phyloP scores from a whole-genome alignment of 2,113 vertebrate species.

The Panthera tigris region DNA sequence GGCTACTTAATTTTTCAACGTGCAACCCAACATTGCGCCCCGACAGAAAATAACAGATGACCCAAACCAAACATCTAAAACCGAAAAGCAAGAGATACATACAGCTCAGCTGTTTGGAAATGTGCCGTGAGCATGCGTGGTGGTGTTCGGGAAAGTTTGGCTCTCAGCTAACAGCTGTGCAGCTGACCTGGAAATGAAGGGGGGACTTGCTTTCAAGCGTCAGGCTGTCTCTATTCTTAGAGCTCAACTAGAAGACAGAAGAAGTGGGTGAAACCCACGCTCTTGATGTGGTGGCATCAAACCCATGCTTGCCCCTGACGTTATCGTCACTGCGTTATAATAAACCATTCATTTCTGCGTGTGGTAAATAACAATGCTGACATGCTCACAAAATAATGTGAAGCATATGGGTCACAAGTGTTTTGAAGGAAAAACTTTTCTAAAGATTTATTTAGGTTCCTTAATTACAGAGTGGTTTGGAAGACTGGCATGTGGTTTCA shows the following conservation, averaged over 20 bases:
- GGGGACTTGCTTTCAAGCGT: background rate
- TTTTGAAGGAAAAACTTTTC: constrained; percentile 75
- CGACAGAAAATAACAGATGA: constrained; percentile 47
- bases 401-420: constrained; percentile 83
- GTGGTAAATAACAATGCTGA: constrained; percentile 79
- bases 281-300: constrained; percentile 78
- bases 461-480: constrained; percentile 80
- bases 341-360: constrained; percentile 76
- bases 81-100: background rate
- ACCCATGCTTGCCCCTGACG: constrained; percentile 19
- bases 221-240: constrained; percentile 71
- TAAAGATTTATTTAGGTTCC: constrained; percentile 77
- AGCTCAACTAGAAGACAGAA: constrained; percentile 60
- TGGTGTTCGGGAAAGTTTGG: background rate
- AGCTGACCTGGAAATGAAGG: constrained; percentile 59
- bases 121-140: background rate
- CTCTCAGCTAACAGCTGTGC: background rate
- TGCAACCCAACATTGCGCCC: background rate
- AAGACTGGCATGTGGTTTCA: constrained; percentile 74
- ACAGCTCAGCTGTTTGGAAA: constrained; percentile 52
- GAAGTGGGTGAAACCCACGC: background rate
- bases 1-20: constrained; percentile 1
- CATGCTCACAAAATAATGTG: constrained; percentile 78
- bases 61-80: constrained; percentile 7
- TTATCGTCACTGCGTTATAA: constrained; percentile 18